These are phyloP conservation scores for Anguilla japonica DNA, from an alignment of 2,113 vertebrate species.

Conservation along the genomic window DNA sequence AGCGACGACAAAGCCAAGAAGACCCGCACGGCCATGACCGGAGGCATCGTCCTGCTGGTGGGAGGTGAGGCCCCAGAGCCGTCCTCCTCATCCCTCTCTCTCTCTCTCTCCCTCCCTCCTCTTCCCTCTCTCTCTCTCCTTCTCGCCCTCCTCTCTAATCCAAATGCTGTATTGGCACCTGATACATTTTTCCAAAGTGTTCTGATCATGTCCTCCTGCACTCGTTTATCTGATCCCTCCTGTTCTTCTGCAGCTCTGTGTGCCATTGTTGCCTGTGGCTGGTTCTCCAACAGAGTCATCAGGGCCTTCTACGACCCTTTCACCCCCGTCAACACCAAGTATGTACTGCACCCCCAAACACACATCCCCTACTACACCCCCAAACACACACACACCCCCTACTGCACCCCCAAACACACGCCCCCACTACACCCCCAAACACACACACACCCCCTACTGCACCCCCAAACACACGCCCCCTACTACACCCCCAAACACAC, in stretches of 20 bases:
- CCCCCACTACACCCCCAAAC: too few relatives aligned
- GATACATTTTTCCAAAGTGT: too few relatives aligned
- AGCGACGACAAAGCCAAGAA: slow-evolving; percentile 80
- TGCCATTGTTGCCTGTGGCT: slow-evolving; percentile 76
- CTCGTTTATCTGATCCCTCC: neutral
- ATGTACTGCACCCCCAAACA: slow-evolving; percentile 42
- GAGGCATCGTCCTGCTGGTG: slow-evolving; percentile 77
- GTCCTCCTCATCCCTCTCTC: neutral
- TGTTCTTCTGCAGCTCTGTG: slow-evolving; percentile 67
- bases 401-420: too few relatives aligned
- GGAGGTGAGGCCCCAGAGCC: slow-evolving; percentile 62
- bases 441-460: too few relatives aligned
- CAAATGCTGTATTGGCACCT: too few relatives aligned
- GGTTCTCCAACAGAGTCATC: slow-evolving; percentile 79
- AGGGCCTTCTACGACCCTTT: slow-evolving; percentile 76
- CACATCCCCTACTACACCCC: neutral
- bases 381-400: too few relatives aligned
- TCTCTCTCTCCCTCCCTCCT: neutral
- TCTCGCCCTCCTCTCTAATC: too few relatives aligned
- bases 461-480: too few relatives aligned
- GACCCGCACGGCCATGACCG: slow-evolving; percentile 77
- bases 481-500: too few relatives aligned
- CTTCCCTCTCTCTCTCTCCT: too few relatives aligned
- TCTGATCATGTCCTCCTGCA: neutral
- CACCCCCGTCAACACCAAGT: slow-evolving; percentile 80